Evolutionary conservation across 2,888 invertebrate genomes (phyloP).

Genomic region (Stenolophus ochropezus): DNA sequence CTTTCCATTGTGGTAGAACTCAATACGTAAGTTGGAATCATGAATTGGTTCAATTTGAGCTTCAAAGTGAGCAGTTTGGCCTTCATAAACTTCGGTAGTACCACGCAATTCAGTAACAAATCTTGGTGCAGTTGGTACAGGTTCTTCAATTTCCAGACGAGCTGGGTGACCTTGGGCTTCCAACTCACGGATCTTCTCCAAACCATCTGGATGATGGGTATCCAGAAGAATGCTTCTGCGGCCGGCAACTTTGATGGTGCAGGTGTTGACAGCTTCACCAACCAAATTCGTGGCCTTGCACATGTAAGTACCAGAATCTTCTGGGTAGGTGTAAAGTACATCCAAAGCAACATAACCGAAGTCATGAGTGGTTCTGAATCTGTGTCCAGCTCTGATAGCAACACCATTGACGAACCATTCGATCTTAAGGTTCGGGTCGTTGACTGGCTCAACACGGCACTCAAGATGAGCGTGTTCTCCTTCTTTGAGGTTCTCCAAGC

Average conservation of each 20-base stretch:
- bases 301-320: slow-evolving; percentile 97
- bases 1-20: slow-evolving; percentile 94
- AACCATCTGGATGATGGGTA: slow-evolving; percentile 93
- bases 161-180: slow-evolving; percentile 91
- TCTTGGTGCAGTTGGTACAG: slow-evolving; percentile 85
- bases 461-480: slow-evolving; percentile 94
- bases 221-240: slow-evolving; percentile 90
- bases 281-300: slow-evolving; percentile 95
- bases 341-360: slow-evolving; percentile 98
- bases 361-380: slow-evolving; percentile 96
- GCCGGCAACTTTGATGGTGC: slow-evolving; percentile 90
- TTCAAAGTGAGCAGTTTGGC: slow-evolving; percentile 96
- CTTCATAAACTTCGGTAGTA: slow-evolving; percentile 91
- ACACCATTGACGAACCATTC: slow-evolving; percentile 98
- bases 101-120: slow-evolving; percentile 92
- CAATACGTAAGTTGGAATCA: slow-evolving; percentile 91
- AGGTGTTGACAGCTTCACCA: slow-evolving; percentile 95
- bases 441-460: slow-evolving; percentile 93
- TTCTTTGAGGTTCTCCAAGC: slow-evolving; percentile 91
- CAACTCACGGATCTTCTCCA: slow-evolving; percentile 91
- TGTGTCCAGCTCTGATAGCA: slow-evolving; percentile 90
- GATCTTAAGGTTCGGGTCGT: slow-evolving; percentile 90
- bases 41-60: slow-evolving; percentile 94
- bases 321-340: slow-evolving; percentile 91
- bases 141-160: slow-evolving; percentile 88